Evolutionary conservation across 2,113 vertebrate genomes (phyloP).

Genomic region (Eretmochelys imbricata): DNA sequence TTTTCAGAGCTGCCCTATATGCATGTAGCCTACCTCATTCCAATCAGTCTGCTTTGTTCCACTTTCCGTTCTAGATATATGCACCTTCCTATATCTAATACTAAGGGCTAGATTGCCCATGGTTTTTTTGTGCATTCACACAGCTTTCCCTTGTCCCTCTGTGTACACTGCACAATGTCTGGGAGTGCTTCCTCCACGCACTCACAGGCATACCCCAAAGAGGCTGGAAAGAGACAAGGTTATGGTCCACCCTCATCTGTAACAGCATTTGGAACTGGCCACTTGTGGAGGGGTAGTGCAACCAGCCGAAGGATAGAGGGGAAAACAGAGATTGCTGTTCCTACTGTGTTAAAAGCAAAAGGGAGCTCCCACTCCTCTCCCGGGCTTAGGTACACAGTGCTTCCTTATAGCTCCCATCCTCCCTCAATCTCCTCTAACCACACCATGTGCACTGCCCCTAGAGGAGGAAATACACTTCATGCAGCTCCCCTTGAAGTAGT

Average conservation of each 20-base stretch:
- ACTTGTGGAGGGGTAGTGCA: too few relatives aligned
- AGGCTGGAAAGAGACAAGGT: neutral
- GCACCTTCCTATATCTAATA: rapidly evolving
- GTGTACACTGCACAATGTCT: neutral
- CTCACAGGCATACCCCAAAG: neutral
- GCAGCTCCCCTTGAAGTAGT: neutral
- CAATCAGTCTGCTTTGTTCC: neutral
- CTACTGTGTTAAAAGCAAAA: neutral
- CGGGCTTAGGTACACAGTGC: neutral
- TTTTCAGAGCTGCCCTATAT: neutral
- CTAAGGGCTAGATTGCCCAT: neutral
- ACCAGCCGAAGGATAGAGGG: too few relatives aligned
- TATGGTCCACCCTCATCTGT: neutral
- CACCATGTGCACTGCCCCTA: neutral
- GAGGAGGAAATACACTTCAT: neutral
- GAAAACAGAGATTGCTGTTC: neutral
- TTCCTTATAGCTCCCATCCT: neutral
- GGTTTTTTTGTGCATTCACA: rapidly evolving
- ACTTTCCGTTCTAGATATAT: neutral
- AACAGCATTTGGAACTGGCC: neutral
- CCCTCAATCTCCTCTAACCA: neutral
- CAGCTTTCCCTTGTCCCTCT: neutral
- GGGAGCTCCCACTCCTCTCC: neutral
- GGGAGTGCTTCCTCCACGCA: neutral
- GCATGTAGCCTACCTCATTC: neutral